Evolutionary conservation across 2,888 invertebrate species (phyloP).

Genomic region (Andrena trimmerana): DNA sequence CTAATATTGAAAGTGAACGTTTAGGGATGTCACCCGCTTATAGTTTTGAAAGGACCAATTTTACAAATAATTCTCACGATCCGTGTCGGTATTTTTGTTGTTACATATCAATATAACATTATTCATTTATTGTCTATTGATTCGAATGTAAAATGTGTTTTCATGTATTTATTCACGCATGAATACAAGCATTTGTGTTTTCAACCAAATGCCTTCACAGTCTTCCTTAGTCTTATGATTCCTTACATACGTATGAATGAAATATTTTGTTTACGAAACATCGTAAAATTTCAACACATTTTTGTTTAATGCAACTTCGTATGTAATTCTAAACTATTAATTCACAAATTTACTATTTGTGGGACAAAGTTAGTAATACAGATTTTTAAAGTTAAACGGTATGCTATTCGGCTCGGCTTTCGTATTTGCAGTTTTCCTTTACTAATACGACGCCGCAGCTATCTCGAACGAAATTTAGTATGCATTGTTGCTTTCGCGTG

Average conservation of each 20-base stretch:
- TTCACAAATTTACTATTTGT: neutral
- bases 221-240: neutral
- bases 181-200: neutral
- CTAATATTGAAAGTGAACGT: slow-evolving; percentile 10
- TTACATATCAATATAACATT: neutral
- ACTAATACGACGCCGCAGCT: too few relatives aligned
- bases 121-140: neutral
- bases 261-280: too few relatives aligned
- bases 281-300: neutral
- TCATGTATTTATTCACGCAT: neutral
- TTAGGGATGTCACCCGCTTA: slow-evolving; percentile 45
- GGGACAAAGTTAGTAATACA: neutral
- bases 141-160: neutral
- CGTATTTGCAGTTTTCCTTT: too few relatives aligned
- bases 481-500: too few relatives aligned
- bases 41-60: neutral
- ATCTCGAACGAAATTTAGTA: too few relatives aligned
- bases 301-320: neutral
- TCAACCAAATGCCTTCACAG: neutral
- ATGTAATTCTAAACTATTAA: neutral
- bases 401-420: too few relatives aligned
- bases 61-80: neutral
- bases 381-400: too few relatives aligned
- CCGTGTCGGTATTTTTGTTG: neutral
- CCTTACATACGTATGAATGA: neutral